These are phyloP conservation scores for Dascyllus trimaculatus DNA, from an alignment of 2,113 vertebrate genomes.

Conservation along the genomic window DNA sequence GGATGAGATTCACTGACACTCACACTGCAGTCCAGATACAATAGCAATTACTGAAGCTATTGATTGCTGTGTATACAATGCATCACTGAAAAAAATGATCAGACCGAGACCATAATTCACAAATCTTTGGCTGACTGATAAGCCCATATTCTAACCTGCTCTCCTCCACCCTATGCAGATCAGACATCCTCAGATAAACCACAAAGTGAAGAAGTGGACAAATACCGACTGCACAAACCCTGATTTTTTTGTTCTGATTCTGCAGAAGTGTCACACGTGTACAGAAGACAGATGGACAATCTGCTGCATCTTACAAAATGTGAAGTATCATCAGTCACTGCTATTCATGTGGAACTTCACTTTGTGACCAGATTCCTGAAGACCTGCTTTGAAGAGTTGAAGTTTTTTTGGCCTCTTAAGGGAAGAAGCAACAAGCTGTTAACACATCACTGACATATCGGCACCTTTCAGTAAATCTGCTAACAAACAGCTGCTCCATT, in stretches of 20 bases:
- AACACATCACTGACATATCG: not conserved
- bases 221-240: not conserved
- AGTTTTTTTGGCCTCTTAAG: not conserved
- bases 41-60: slow-evolving; percentile 70
- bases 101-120: slow-evolving; percentile 39
- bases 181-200: not conserved
- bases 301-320: slow-evolving; percentile 9
- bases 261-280: slow-evolving; percentile 31
- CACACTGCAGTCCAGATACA: slow-evolving; percentile 56
- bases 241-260: not conserved
- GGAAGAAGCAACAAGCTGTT: not conserved
- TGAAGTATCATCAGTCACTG: slow-evolving; percentile 45
- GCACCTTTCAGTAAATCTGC: not conserved
- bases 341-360: slow-evolving; percentile 40
- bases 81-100: slow-evolving; percentile 45
- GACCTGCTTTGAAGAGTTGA: slow-evolving; percentile 23
- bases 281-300: slow-evolving; percentile 41
- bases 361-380: slow-evolving; percentile 30
- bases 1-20: slow-evolving; percentile 73
- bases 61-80: slow-evolving; percentile 65
- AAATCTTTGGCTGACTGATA: slow-evolving; percentile 47
- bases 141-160: slow-evolving; percentile 2
- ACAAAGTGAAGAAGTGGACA: slow-evolving; percentile 35
- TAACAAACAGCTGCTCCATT: not conserved
- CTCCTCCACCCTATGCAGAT: not conserved